phyloP scores from a whole-genome alignment of 35 echinoderm and acorn worm genomes.

The Patiria miniata region DNA sequence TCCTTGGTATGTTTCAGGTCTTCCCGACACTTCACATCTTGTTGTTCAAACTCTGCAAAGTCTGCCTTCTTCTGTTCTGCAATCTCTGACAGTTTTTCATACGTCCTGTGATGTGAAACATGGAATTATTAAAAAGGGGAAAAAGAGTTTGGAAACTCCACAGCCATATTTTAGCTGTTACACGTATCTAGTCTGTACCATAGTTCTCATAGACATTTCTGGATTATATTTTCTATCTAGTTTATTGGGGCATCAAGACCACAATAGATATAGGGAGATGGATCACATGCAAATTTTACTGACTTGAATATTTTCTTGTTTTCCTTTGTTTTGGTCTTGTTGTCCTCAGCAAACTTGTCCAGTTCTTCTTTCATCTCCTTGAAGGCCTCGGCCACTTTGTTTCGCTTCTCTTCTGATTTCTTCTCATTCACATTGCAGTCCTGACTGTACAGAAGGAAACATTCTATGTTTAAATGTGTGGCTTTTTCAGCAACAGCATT shows the following conservation, averaged over 20 bases:
- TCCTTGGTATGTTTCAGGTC: conserved; percentile 92
- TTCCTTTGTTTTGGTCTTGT: conserved; percentile 66
- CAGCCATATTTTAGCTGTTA: too few relatives aligned
- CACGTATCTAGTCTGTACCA: too few relatives aligned
- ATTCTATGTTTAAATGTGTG: too few relatives aligned
- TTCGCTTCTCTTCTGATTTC: conserved; percentile 70
- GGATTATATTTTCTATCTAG: too few relatives aligned
- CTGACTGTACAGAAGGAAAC: conserved; percentile 5
- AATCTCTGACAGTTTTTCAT: conserved; percentile 82
- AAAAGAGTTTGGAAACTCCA: too few relatives aligned
- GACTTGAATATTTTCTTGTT: conserved; percentile 75
- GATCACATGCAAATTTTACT: neutral
- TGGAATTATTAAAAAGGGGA: too few relatives aligned
- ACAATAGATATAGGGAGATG: too few relatives aligned
- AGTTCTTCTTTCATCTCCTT: conserved; percentile 72
- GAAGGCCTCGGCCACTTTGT: conserved; percentile 44
- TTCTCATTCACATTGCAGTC: conserved; percentile 61
- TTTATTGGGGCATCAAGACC: too few relatives aligned
- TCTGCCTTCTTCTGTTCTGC: conserved; percentile 89
- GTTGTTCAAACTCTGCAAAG: conserved; percentile 95
- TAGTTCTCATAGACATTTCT: too few relatives aligned
- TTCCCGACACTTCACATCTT: conserved; percentile 93
- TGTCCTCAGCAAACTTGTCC: conserved; percentile 34
- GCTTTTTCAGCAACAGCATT: too few relatives aligned
- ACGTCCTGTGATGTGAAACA: conserved; percentile 50